phyloP scores from a whole-genome alignment of 2,113 vertebrate species.

The Pollachius pollachius region DNA sequence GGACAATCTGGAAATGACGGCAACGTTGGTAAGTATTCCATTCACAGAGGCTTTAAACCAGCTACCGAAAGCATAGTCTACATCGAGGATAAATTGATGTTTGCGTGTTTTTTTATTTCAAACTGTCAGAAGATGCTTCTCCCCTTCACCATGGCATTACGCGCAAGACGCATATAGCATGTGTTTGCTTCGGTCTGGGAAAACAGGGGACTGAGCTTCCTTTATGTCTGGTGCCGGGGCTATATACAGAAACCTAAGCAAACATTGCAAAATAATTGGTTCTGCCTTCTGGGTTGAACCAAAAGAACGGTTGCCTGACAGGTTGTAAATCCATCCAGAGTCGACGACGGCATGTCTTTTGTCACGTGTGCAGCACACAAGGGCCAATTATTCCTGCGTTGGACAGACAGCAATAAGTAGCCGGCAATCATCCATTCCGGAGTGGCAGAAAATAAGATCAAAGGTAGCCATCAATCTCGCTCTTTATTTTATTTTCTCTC shows the following conservation, averaged over 20 bases:
- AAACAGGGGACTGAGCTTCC: constrained; percentile 30
- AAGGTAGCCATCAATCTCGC: constrained; percentile 67
- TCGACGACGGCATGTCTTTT: constrained; percentile 59
- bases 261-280: constrained; percentile 64
- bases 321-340: constrained; percentile 56
- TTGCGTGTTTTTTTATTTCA: constrained; percentile 44
- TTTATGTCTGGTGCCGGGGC: constrained; percentile 27
- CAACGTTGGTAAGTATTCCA: too few species aligned
- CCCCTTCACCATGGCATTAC: constrained; percentile 40
- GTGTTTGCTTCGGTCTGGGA: constrained; percentile 20
- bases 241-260: constrained; percentile 51
- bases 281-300: constrained; percentile 27
- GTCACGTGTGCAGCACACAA: constrained; percentile 65
- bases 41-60: too few species aligned
- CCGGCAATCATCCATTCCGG: constrained; percentile 62
- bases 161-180: constrained; percentile 40
- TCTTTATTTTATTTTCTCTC: constrained; percentile 9
- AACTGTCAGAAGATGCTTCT: constrained; percentile 28
- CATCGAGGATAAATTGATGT: constrained; percentile 17
- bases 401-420: constrained; percentile 65
- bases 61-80: background rate
- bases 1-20: too few species aligned
- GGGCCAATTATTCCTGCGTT: constrained; percentile 65
- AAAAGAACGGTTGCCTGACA: constrained; percentile 35
- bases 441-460: constrained; percentile 71